Conservation (phyloP, 2,113 vertebrate genomes). For the Phylloscopus trochilus region DNA sequence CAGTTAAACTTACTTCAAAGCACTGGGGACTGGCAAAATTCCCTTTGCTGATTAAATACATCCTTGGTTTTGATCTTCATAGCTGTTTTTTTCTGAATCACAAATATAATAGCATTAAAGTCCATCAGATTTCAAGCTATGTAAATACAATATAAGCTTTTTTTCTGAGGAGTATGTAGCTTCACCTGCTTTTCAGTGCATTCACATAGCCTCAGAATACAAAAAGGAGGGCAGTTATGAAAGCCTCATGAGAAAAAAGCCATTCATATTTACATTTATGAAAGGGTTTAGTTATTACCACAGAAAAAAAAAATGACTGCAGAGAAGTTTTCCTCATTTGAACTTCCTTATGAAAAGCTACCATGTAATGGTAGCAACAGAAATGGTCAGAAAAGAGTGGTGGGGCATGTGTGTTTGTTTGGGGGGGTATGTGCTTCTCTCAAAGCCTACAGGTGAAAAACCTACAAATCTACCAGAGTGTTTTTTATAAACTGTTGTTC, state of each 20-base stretch:
- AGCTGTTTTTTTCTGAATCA: not conserved
- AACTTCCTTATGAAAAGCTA: not conserved
- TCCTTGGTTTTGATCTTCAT: not conserved
- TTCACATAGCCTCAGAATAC: not conserved
- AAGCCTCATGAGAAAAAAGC: not conserved
- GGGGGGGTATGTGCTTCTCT: not conserved
- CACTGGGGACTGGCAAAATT: not conserved
- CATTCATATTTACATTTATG: not conserved
- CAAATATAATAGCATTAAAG: not conserved
- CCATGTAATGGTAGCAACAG: not conserved
- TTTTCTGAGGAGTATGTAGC: not conserved
- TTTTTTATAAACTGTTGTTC: not conserved
- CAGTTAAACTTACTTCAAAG: not conserved
- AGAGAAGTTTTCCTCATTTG: not conserved
- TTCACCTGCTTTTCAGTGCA: not conserved
- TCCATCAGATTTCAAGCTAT: not conserved
- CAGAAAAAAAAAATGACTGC: not conserved
- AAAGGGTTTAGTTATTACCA: not conserved
- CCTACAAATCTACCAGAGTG: not conserved
- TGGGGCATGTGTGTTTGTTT: fast-evolving
- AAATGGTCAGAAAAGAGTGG: not conserved
- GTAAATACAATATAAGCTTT: not conserved
- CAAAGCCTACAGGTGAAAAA: not conserved
- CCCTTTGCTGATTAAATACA: not conserved
- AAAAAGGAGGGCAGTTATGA: not conserved